Base-by-base conservation (phyloP, 2,113 vertebrate species). In the Bambusicola thoracicus region DNA sequence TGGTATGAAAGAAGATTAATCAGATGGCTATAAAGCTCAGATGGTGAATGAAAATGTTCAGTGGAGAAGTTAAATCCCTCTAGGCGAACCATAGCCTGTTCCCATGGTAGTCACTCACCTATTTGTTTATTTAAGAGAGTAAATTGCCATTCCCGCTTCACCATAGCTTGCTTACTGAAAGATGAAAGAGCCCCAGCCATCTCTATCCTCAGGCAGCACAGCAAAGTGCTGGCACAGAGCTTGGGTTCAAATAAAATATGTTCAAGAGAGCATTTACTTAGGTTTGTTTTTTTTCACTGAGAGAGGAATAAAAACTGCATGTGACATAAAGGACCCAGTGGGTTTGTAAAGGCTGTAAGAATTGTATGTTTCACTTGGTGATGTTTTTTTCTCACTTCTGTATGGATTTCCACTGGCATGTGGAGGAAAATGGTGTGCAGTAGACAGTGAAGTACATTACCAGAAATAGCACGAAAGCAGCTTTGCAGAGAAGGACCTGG, bases 1-100 rank as follows among this genome's bases (percentile, higher is more conserved):
- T 78, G 73, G 67, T 91, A 62, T 90, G 93, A 72, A 93, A 91
- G 87, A 87, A 90, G 78, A 93, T 98, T 94, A 91, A 85, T 94
- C 34, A 88, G 62, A 8, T 6, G 59, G 32, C 91, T 89, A 62
- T 83, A 95, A 82, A 95, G 49, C 85, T 85, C 59, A 53, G 82
- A 70, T 49, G 41, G 22, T 65, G 46, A 75, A 85, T 69, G 75
- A 87, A 58, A 92, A 87, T 65, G 29, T 69, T 90, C 49, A 59
- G 44, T 74, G 32, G n/a, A 85, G 81, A 94, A 83, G 96, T 85
- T 73, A 93, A 94, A 90, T 84, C 69, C 73, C 92, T 86, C 53
- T 46, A 82, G 67, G 94, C 84, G 32, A 58, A 62, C 40, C 32
- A 22, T 70, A 87, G 83, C 40, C 40, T 84, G n/a, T 88, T 96